Conservation (phyloP, 2,797 vertebrate species). For the Callimico goeldii region DNA sequence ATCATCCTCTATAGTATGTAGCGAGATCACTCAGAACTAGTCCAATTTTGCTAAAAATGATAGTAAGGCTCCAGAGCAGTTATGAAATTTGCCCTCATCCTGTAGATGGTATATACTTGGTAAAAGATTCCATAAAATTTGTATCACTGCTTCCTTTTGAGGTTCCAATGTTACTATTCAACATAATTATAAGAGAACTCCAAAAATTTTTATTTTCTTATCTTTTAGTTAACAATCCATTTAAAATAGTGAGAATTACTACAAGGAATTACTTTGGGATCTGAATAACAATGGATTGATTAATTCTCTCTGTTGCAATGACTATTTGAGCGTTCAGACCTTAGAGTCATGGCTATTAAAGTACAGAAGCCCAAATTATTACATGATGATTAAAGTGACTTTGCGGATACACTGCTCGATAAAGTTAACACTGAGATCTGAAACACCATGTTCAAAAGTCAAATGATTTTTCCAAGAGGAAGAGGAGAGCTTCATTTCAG, state of each 20-base stretch:
- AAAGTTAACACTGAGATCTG: slow-evolving; percentile 71
- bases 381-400: slow-evolving; percentile 73
- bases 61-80: background rate
- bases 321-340: slow-evolving; percentile 20
- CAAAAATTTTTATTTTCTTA: background rate
- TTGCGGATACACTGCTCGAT: slow-evolving; percentile 71
- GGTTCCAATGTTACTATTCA: background rate
- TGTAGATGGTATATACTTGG: background rate
- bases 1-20: background rate
- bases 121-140: background rate
- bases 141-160: background rate
- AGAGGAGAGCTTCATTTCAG: background rate
- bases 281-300: slow-evolving; percentile 32
- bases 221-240: background rate
- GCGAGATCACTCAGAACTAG: background rate
- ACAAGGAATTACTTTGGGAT: slow-evolving; percentile 38
- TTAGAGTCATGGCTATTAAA: slow-evolving; percentile 61
- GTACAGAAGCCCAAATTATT: slow-evolving; percentile 74
- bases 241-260: background rate
- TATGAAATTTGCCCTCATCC: background rate
- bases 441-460: slow-evolving; percentile 72
- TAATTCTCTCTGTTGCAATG: slow-evolving; percentile 34
- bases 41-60: background rate
- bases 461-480: slow-evolving; percentile 69
- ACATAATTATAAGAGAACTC: background rate